Base-by-base conservation (phyloP, 2,888 invertebrate genomes). In the Andrena trimmerana region DNA sequence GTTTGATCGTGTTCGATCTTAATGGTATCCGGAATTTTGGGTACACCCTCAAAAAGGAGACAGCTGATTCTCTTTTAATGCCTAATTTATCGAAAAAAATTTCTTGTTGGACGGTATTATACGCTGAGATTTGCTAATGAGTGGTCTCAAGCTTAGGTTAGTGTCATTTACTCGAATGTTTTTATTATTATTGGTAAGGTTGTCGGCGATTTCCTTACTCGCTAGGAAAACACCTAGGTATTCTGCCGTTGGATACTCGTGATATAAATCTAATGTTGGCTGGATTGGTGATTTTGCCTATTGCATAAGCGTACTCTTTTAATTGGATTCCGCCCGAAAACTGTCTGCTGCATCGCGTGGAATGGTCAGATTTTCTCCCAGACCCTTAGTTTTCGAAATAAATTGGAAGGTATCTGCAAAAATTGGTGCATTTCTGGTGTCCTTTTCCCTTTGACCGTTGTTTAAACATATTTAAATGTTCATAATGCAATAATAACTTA, bases 31-130 rank as follows among this genome's bases (percentile, higher is more conserved):
- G 31, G 59, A 5, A 70, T 16, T 16, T 70, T 69, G 2, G 20
- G 10, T 36, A 8, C 8, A 27, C 31, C 13, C 0, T 85, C 33
- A 89, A 73, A 62, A 86, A 86, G 10, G 80, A 81, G 1, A 86
- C 82, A 16, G 85, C 84, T 24, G 84, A 88, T 57, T 86, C 65
- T 52, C 80, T 60, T 75, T 85, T 81, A 13, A 27, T 20, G 16
- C 80, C 77, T 20, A 83, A 59, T 54, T 71, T 76, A 60, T 79
- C 80, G 2, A 90, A 24, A 20, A 1, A 50, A 36, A 66, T 52
- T 60, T 71, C 27, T 20, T 20, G 72, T 90, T 89, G 10, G 90
- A 90, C 7, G 90, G 59, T n/a, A 77, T 72, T 42, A 77, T 59
- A 10, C 77, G 59, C 54, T 81, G 48, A 10, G 50, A 54, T 57